These are phyloP conservation scores for Hyperoodon ampullatus DNA, from an alignment of 2,113 vertebrate genomes.

Conservation along the genomic window DNA sequence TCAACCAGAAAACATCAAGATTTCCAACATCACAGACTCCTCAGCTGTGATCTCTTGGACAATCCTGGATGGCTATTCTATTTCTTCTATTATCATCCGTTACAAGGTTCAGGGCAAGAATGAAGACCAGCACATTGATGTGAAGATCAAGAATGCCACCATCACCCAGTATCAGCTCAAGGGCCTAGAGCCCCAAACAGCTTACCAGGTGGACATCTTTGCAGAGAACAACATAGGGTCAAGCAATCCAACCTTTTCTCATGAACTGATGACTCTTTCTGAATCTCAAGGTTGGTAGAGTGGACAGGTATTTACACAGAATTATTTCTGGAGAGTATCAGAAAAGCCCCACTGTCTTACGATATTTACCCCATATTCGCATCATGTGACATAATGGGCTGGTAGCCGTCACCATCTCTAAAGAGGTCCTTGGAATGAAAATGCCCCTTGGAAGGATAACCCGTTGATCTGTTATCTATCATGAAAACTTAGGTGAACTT, in stretches of 20 bases:
- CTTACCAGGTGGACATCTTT: slow-evolving; percentile 89
- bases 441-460: neutral
- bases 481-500: neutral
- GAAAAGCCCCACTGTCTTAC: neutral
- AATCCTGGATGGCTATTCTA: slow-evolving; percentile 89
- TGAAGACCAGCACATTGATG: slow-evolving; percentile 88
- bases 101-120: slow-evolving; percentile 88
- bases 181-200: slow-evolving; percentile 88
- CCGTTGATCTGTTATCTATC: neutral
- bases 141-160: slow-evolving; percentile 87
- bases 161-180: slow-evolving; percentile 89
- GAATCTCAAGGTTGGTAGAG: slow-evolving; percentile 85
- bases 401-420: neutral
- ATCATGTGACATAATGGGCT: neutral
- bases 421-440: slow-evolving; percentile 37
- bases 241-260: slow-evolving; percentile 82
- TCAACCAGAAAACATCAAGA: slow-evolving; percentile 88
- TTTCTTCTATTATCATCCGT: slow-evolving; percentile 89
- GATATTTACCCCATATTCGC: neutral
- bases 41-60: slow-evolving; percentile 90
- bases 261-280: slow-evolving; percentile 86
- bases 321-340: slow-evolving; percentile 5
- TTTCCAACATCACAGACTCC: slow-evolving; percentile 90
- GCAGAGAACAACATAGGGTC: slow-evolving; percentile 91
- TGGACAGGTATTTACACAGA: neutral